Evolutionary conservation across 1,140 invertebrate genomes (phyloP), one percentile per base, ranked within the genome.

Genomic region (Oscheius sp.): DNA sequence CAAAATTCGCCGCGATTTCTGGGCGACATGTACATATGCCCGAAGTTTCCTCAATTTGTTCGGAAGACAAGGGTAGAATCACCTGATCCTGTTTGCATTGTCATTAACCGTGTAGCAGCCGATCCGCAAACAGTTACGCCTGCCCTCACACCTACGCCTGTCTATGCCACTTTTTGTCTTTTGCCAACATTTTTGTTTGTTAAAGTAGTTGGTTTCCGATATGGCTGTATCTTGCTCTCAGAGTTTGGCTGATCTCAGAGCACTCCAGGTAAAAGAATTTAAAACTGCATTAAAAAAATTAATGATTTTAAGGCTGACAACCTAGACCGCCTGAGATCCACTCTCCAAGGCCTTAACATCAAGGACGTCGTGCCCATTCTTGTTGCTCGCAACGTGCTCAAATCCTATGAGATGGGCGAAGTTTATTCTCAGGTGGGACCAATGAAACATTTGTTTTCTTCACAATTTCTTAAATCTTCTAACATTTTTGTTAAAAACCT

Each of bases 301-400:
- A 58, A 18, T 10, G 13, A 13, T 15, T 58, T 76, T 35, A 74
- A 80, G 46, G 75, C 79, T 2, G 71, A 72, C 23, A 81, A 77
- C 58, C 62, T 81, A 26, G 80, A 81, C 26, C 59, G 67, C 36
- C 55, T 81, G 15, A 59, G 80, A 26, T 31, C 55, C 15, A 62
- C 68, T 32, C 68, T 81, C 20, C 36, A 67, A 15, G 75, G 49
- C 13, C 59, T 79, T 32, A 74, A 81, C 67, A 31, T 78, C 18
- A 72, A 69, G 38, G 80, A 81, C 67, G 46, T 81, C n/a, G 80
- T 82, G 23, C 80, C 80, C 20, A 34, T 74, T 58, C 71, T 81
- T 18, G 80, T 81, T 18, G 80, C 80, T 29, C 65, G 80, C 38
- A 81, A 82, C 38, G 79, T 81, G 1, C 64, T 81, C n/a, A 68